Evolutionary conservation across 2,797 vertebrate species (phyloP), one percentile per base, ranked within the genome.

Genomic region (Alosa sapidissima): DNA sequence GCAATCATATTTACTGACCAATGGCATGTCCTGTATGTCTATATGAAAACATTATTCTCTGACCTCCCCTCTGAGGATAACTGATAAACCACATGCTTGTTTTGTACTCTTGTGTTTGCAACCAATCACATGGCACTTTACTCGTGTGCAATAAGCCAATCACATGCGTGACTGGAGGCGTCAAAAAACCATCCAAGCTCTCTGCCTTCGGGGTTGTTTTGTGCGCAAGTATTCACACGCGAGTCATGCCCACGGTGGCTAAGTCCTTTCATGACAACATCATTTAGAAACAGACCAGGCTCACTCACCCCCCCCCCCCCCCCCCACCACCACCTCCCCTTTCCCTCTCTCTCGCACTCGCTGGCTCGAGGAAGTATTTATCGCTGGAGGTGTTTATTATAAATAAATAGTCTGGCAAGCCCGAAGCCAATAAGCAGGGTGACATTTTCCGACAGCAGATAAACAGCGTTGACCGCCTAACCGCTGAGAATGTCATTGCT

Each of bases 371-470:
- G 72, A 78, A 19, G 41, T 47, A 78, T 78, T 78, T 78, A 78
- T 78, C 36, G 72, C 72, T 78, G 72, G 41, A 47, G 72, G 72
- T 78, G 72, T 78, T 47, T 13, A 82, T 81, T 68, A 75, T 21
- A 47, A 82, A 81, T 84, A 81, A 55, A 82, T 48, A 86, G 65
- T 36, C 47, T 36, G 24, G 28, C 45, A 16, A 14, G 36, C 72
- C 72, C 1, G 41, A 16, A 21, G 72, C 72, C 72, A 78, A 78
- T 78, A 78, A 78, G 72, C 72, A 78, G 14, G 72, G 72, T 78
- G 72, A 78, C 72, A 78, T 78, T 78, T 78, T 47, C 72, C 36
- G 72, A 78, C 72, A 78, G 72, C 72, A 78, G 72, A 78, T 78
- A 78, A 78, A 78, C 36, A 78, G 72, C 41, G 19, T 0, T 78